Base-by-base conservation (phyloP, 2,888 invertebrate species). In the Nomada fabriciana region DNA sequence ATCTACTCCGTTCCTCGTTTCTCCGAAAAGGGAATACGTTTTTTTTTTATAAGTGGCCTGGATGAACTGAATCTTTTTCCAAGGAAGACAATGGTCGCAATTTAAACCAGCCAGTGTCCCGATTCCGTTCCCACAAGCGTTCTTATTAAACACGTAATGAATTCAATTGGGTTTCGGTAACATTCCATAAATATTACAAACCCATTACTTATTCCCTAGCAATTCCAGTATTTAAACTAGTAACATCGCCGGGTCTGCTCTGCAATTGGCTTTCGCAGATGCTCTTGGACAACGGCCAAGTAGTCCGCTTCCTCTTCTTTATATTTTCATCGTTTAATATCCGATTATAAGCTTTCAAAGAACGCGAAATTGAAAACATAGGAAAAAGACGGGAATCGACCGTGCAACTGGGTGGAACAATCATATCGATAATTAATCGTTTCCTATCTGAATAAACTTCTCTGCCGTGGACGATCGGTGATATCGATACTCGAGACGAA, bases 141-240 rank as follows among this genome's bases (percentile, higher is more conserved):
- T 42, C 55, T 68, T 68, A 68, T 68, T 55, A 53, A 53, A 55
- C n/a, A 55, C 23, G 55, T 68, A 68, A 68, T 55, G 68, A 68
- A 68, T 68, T 68, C 68, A 68, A 68, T 68, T 68, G 68, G 42
- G 15, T 55, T 52, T 29, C 68, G 11, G 23, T 23, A 55, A 20
- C 53, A 50, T 68, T 25, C 68, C 42, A 84, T 77, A 67, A 76
- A 82, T 77, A 82, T 77, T 77, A 73, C 63, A 61, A 29, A 60
- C 36, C 53, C 42, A 29, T 42, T 55, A 55, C 42, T 55, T 55
- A 55, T 55, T 55, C 42, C 18, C 10, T 0, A 20, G 11, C 53
- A 53, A 53, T 68, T 42, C 3, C 20, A 7, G 53, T 53, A 55
- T 68, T 68, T 68, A 43, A 55, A 42, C 42, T 68, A 42, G 53